These are phyloP conservation scores for Chrysolina oricalcia DNA, from an alignment of 2,888 invertebrate genomes.

Conservation along the genomic window DNA sequence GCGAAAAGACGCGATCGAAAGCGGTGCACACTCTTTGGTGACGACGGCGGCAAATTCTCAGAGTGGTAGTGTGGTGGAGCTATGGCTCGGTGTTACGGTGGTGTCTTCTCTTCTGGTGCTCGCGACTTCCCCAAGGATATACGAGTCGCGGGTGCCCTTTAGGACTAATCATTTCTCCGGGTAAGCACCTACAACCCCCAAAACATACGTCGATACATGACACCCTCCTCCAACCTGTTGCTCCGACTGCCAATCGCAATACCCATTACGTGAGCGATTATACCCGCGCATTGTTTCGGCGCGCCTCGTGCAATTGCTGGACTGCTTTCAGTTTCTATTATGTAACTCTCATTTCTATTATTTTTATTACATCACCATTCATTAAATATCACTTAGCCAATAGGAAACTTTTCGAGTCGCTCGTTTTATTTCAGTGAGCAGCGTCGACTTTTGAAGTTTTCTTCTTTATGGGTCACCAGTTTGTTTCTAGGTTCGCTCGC, in stretches of 20 bases:
- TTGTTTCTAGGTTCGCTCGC: constrained; percentile 18
- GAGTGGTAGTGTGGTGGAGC: constrained; percentile 63
- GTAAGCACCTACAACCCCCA: constrained; percentile 58
- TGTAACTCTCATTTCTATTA: constrained; percentile 63
- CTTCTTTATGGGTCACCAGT: constrained; percentile 30
- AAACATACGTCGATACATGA: constrained; percentile 15
- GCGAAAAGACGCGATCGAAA: constrained; percentile 51
- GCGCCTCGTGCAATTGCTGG: constrained; percentile 64
- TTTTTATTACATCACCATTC: constrained; percentile 57
- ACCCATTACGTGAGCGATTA: constrained; percentile 46
- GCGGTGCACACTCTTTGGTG: constrained; percentile 49
- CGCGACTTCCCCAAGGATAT: constrained; percentile 66
- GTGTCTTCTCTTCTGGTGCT: constrained; percentile 64
- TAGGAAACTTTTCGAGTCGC: constrained; percentile 34
- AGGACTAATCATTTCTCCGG: constrained; percentile 66
- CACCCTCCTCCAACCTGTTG: constrained; percentile 59
- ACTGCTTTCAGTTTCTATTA: constrained; percentile 61
- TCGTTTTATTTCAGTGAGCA: constrained; percentile 12
- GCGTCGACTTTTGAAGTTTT: constrained; percentile 14
- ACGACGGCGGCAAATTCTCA: constrained; percentile 51
- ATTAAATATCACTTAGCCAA: constrained; percentile 51
- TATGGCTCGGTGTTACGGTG: constrained; percentile 68
- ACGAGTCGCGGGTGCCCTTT: constrained; percentile 67
- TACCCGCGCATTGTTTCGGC: constrained; percentile 61
- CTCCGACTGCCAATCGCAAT: constrained; percentile 42